Conservation (phyloP, 1,140 invertebrate species). For the Drosophila eugracilis region DNA sequence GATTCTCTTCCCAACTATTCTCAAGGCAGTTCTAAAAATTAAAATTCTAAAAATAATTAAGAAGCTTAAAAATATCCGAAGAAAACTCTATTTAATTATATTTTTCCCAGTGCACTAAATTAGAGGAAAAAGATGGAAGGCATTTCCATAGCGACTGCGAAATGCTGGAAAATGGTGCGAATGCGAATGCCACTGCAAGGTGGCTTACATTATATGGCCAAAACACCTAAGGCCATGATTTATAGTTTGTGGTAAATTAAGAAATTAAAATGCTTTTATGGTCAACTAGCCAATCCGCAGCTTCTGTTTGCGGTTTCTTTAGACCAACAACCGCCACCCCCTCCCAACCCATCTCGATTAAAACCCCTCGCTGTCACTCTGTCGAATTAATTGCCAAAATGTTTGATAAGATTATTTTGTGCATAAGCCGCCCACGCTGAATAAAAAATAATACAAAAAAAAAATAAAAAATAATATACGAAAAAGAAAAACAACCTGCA, state of each 20-base stretch:
- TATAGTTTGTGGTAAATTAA: slow-evolving; percentile 80
- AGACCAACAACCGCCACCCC: not conserved
- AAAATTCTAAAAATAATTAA: no score
- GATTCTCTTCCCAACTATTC: no score
- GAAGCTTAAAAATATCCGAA: no score
- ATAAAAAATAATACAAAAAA: not conserved
- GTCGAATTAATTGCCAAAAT: slow-evolving; percentile 77
- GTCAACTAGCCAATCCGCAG: slow-evolving; percentile 32
- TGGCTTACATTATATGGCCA: slow-evolving; percentile 77
- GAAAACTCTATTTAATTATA: not conserved
- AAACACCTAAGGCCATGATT: slow-evolving; percentile 75
- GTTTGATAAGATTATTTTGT: slow-evolving; percentile 75
- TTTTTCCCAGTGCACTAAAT: not conserved
- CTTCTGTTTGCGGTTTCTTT: slow-evolving; percentile 32
- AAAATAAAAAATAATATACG: not conserved
- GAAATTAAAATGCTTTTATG: slow-evolving; percentile 83
- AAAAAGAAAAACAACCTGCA: slow-evolving; percentile 13
- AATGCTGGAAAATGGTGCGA: slow-evolving; percentile 68
- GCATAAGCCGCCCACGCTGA: slow-evolving; percentile 22
- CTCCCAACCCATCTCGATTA: slow-evolving; percentile 3
- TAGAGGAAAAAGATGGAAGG: slow-evolving; percentile 15
- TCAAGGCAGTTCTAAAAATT: no score
- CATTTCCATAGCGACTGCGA: slow-evolving; percentile 62
- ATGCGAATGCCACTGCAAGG: slow-evolving; percentile 55
- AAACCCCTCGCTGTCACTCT: slow-evolving; percentile 13